Evolutionary conservation across 1,140 invertebrate species (phyloP).

Genomic region (Lordiphosa collinella): DNA sequence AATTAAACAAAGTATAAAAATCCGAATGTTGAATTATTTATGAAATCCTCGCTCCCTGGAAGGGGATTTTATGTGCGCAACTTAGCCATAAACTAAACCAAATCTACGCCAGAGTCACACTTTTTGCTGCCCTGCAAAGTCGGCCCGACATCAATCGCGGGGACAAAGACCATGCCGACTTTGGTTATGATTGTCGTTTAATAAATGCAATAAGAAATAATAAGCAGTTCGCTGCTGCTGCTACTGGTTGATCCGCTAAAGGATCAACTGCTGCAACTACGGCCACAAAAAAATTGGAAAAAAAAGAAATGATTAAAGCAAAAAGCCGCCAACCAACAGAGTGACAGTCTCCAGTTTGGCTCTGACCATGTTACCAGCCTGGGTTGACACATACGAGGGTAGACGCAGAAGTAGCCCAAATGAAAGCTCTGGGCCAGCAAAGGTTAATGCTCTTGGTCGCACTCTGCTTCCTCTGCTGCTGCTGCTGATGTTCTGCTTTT

Average conservation of each 20-base stretch:
- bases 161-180: conserved; percentile 51
- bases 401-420: too few species aligned
- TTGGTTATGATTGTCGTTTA: conserved; percentile 79
- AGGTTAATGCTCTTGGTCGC: conserved; percentile 58
- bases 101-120: conserved; percentile 71
- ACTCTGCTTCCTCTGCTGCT: background rate
- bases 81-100: conserved; percentile 77
- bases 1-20: conserved; percentile 47
- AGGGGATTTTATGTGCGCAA: conserved; percentile 65
- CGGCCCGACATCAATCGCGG: conserved; percentile 40
- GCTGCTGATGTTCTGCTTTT: conserved; percentile 33
- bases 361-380: conserved; percentile 39
- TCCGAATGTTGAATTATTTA: conserved; percentile 67
- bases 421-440: background rate
- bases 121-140: conserved; percentile 50
- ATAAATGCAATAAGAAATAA: conserved; percentile 79
- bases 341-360: conserved; percentile 56
- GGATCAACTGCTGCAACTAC: conserved; percentile 48
- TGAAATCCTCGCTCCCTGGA: conserved; percentile 39
- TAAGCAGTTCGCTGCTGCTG: conserved; percentile 58
- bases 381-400: conserved; percentile 40
- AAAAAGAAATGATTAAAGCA: conserved; percentile 71
- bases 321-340: conserved; percentile 55
- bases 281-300: conserved; percentile 26
- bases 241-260: conserved; percentile 38